Conservation (phyloP, 2,113 vertebrate genomes). For the Ramphastos sulfuratus region DNA sequence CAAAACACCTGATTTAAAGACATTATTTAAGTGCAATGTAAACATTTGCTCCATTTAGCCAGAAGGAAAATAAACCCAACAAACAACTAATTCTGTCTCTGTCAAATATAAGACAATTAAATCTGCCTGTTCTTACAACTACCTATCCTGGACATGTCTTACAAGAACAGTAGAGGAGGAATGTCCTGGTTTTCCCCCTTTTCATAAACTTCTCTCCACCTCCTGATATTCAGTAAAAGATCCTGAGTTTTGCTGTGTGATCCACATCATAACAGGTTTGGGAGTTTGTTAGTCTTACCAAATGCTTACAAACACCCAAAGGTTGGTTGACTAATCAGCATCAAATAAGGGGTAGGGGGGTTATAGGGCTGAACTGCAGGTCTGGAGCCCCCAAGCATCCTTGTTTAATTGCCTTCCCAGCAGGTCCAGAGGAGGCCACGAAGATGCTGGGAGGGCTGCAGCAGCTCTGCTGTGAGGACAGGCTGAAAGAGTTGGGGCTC, state of each 20-base stretch:
- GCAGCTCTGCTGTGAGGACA: too few relatives aligned
- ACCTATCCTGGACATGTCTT: neutral
- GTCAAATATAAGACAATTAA: neutral
- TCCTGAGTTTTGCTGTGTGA: neutral
- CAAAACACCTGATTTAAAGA: neutral
- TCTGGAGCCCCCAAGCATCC: neutral
- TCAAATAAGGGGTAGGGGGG: neutral
- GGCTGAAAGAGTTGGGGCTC: too few relatives aligned
- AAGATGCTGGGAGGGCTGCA: too few relatives aligned
- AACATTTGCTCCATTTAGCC: neutral
- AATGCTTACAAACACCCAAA: neutral
- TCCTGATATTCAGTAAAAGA: neutral
- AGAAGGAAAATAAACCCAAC: neutral
- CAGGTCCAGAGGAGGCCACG: too few relatives aligned
- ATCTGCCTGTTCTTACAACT: neutral
- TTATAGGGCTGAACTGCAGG: neutral
- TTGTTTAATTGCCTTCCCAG: too few relatives aligned
- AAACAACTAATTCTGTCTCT: neutral
- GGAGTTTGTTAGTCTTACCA: neutral
- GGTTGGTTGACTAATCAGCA: neutral
- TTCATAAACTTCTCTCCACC: rapidly evolving
- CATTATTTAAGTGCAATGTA: neutral
- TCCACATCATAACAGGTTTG: neutral
- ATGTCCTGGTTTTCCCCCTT: neutral
- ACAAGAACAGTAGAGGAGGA: neutral